phyloP scores from a whole-genome alignment of 2,797 vertebrate genomes.

The Arrhamphus sclerolepis region DNA sequence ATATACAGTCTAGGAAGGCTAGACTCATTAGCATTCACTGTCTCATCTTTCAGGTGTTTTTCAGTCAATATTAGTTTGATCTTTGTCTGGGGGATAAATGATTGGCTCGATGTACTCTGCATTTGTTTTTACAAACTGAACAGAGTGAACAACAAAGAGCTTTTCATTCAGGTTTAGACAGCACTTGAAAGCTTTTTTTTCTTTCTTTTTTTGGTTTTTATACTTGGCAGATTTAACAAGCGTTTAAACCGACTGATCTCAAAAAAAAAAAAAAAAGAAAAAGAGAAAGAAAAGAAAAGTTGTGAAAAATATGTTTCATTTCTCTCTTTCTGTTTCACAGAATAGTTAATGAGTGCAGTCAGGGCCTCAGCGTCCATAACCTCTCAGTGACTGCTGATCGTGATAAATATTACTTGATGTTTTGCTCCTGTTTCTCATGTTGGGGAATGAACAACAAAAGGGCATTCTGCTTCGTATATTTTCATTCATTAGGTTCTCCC shows the following conservation, averaged over 20 bases:
- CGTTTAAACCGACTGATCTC: conserved; percentile 76
- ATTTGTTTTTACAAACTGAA: conserved; percentile 78
- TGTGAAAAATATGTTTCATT: conserved; percentile 65
- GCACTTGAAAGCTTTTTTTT: conserved; percentile 56
- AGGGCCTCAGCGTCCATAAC: conserved; percentile 75
- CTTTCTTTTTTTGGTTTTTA: conserved; percentile 20
- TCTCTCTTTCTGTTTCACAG: conserved; percentile 66
- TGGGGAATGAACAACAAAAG: conserved; percentile 76
- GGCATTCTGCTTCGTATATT: conserved; percentile 78
- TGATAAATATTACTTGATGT: conserved; percentile 78
- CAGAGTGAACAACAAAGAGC: conserved; percentile 72
- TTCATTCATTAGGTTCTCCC: conserved; percentile 78
- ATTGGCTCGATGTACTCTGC: conserved; percentile 75
- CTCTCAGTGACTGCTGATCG: conserved; percentile 78
- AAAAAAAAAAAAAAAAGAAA: too few relatives aligned
- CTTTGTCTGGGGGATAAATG: conserved; percentile 74
- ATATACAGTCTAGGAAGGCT: conserved; percentile 47
- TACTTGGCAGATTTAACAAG: conserved; percentile 76
- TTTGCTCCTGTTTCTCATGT: conserved; percentile 80
- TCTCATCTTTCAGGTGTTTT: conserved; percentile 70
- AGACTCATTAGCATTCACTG: conserved; percentile 63
- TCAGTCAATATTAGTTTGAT: conserved; percentile 76
- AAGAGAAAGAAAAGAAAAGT: too few relatives aligned
- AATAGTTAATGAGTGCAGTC: conserved; percentile 66
- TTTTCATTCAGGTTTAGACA: conserved; percentile 75